Conservation (phyloP, 2,888 invertebrate species). For the Dromius quadrimaculatus region DNA sequence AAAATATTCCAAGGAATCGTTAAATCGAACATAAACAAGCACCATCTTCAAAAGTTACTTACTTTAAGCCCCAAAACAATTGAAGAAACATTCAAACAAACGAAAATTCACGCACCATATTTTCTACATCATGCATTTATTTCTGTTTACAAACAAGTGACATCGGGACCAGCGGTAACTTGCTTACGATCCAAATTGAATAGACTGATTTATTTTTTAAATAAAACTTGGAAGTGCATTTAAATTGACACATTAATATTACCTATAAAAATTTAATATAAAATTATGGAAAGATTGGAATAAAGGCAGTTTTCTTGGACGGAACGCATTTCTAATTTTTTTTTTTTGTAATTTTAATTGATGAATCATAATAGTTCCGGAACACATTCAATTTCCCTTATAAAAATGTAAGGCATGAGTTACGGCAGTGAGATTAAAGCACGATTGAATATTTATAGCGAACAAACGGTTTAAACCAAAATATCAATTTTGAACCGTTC, state of each 20-base stretch:
- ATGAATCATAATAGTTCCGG: slow-evolving; percentile 4
- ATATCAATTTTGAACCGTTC: no score
- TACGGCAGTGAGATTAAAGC: slow-evolving; percentile 45
- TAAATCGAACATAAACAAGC: slow-evolving; percentile 22
- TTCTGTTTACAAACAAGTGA: not conserved
- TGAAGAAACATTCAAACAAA: not conserved
- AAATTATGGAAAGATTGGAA: slow-evolving; percentile 26
- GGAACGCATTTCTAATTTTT: slow-evolving; percentile 22
- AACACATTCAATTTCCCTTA: slow-evolving; percentile 25
- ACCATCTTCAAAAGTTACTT: slow-evolving; percentile 16
- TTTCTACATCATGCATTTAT: not conserved
- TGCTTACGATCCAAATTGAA: not conserved
- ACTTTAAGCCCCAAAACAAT: slow-evolving; percentile 4
- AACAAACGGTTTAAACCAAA: not conserved
- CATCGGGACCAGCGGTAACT: not conserved
- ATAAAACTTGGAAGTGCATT: not conserved
- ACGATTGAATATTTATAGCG: slow-evolving; percentile 1
- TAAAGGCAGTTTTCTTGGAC: slow-evolving; percentile 48
- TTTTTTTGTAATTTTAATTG: slow-evolving; percentile 12
- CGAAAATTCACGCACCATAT: not conserved
- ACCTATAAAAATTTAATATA: slow-evolving; percentile 43
- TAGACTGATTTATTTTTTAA: no score
- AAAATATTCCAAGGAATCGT: slow-evolving; percentile 18
- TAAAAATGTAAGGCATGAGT: slow-evolving; percentile 43
- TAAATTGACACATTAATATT: no score